These are phyloP conservation scores for Syrmaticus mikado DNA, from an alignment of 2,113 vertebrate species.

Conservation along the genomic window DNA sequence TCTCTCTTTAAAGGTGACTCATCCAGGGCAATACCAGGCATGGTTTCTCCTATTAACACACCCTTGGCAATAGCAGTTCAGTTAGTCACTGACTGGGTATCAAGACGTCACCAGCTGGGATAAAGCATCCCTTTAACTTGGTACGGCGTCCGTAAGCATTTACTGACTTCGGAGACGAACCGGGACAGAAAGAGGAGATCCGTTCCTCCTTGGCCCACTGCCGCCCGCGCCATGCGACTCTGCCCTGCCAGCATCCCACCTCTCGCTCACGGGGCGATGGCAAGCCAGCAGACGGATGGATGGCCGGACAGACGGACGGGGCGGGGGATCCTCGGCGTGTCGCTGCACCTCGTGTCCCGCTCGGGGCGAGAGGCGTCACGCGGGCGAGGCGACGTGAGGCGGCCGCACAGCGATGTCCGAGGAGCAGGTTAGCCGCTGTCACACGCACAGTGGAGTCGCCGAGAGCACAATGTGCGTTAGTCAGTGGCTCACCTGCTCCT, in stretches of 20 bases:
- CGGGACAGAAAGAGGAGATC: no score
- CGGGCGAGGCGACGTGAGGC: background rate
- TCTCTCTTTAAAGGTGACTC: constrained; percentile 47
- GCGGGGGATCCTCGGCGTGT: no score
- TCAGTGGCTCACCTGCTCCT: constrained; percentile 99
- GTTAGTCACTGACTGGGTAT: constrained; percentile 56
- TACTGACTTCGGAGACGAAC: background rate
- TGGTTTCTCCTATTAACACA: constrained; percentile 37
- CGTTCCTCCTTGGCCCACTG: background rate
- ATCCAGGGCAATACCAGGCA: constrained; percentile 44
- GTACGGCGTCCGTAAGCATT: background rate
- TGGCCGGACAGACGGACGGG: background rate
- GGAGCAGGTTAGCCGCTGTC: constrained; percentile 99
- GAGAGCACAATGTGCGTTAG: constrained; percentile 99
- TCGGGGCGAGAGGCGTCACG: background rate
- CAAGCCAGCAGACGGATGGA: no score
- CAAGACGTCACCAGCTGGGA: constrained; percentile 11
- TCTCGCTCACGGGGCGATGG: background rate
- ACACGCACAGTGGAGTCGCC: constrained; percentile 98
- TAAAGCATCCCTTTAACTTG: background rate
- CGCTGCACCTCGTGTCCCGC: background rate
- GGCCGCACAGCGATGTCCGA: constrained; percentile 80
- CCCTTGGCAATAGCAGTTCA: constrained; percentile 49
- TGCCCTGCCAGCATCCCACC: background rate
- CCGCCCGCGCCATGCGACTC: background rate